These are phyloP conservation scores for Zoroaster sp. DNA, from an alignment of 53 echinoderm and acorn worm genomes.

Conservation along the genomic window DNA sequence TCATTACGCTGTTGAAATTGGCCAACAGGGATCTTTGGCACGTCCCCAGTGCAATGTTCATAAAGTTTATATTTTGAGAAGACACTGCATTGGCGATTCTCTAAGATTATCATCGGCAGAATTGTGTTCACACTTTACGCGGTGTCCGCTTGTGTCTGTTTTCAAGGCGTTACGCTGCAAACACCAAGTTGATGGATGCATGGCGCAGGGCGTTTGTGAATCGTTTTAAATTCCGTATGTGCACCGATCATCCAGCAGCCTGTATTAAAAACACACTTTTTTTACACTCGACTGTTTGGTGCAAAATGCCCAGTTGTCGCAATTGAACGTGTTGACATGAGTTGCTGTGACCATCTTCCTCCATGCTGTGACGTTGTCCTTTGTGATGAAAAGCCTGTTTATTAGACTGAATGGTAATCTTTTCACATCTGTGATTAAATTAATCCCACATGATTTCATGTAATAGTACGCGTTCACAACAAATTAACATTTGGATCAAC, in stretches of 20 bases:
- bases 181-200: constrained; percentile 25
- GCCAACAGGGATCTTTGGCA: neutral
- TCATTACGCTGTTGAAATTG: neutral
- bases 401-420: neutral
- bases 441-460: neutral
- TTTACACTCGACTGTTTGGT: neutral
- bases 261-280: neutral
- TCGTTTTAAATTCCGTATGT: constrained; percentile 16
- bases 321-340: too few relatives aligned
- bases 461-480: neutral
- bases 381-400: neutral
- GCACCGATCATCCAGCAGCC: neutral
- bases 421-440: neutral
- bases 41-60: constrained; percentile 1
- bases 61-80: neutral
- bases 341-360: too few relatives aligned
- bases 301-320: too few relatives aligned
- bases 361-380: neutral
- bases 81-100: neutral
- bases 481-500: neutral
- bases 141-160: neutral
- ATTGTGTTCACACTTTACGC: neutral
- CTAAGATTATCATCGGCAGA: neutral
- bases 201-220: neutral
- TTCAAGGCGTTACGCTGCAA: neutral